These are phyloP conservation scores for Condylostylus longicornis DNA, from an alignment of 1,140 invertebrate species.

Conservation along the genomic window DNA sequence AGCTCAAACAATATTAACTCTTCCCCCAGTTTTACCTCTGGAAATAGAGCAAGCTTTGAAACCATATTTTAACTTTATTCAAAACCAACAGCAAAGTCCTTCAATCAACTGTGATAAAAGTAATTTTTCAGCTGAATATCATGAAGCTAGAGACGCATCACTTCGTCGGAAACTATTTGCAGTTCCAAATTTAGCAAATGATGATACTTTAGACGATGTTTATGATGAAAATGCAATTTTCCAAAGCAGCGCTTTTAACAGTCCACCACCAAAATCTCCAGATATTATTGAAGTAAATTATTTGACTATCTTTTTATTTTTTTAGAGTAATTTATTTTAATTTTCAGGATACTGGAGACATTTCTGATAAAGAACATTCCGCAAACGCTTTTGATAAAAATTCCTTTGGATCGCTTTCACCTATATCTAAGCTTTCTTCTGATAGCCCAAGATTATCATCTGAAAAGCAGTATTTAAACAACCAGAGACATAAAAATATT, in stretches of 20 bases:
- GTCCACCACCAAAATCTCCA: constrained; percentile 8
- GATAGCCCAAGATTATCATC: neutral
- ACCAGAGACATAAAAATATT: neutral
- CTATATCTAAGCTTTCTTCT: constrained; percentile 10
- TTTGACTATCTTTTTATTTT: constrained; percentile 1
- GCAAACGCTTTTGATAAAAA: constrained; percentile 17
- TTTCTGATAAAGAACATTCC: constrained; percentile 18
- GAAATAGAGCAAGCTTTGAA: constrained; percentile 35
- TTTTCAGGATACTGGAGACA: constrained; percentile 14
- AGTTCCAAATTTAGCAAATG: constrained; percentile 17
- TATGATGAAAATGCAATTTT: neutral
- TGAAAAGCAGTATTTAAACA: neutral
- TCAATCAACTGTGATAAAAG: constrained; percentile 13
- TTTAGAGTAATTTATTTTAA: constrained; percentile 2
- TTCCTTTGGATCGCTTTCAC: constrained; percentile 25
- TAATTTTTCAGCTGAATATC: neutral
- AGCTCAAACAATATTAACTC: constrained; percentile 35
- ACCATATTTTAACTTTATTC: constrained; percentile 35
- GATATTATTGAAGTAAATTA: neutral
- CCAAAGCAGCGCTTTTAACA: neutral
- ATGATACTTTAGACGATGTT: constrained; percentile 10
- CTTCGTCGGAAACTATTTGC: constrained; percentile 28
- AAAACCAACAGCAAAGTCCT: constrained; percentile 12
- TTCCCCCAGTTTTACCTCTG: constrained; percentile 34
- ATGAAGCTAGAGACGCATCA: constrained; percentile 12